phyloP scores from a whole-genome alignment of 2,888 invertebrate genomes.

The Halictus ligatus region DNA sequence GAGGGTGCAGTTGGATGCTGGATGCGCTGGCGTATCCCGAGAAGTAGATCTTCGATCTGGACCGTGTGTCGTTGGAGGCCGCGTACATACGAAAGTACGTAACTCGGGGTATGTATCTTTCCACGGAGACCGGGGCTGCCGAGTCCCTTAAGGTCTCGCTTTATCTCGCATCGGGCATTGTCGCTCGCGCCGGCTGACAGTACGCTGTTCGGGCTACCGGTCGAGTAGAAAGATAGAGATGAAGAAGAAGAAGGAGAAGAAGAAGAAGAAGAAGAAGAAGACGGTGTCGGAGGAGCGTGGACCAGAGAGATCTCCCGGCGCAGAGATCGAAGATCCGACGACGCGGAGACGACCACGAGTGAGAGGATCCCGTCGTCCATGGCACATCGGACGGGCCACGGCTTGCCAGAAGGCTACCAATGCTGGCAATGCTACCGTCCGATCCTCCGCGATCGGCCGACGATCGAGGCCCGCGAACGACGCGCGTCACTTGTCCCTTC shows the following conservation, averaged over 20 bases:
- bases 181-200: slow-evolving; percentile 83
- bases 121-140: slow-evolving; percentile 42
- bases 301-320: slow-evolving; percentile 45
- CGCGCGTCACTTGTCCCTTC: slow-evolving; percentile 75
- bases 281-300: slow-evolving; percentile 36
- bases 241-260: not conserved
- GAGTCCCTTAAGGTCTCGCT: slow-evolving; percentile 71
- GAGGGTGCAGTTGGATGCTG: slow-evolving; percentile 19
- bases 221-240: not conserved
- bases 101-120: slow-evolving; percentile 62
- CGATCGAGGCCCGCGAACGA: slow-evolving; percentile 53
- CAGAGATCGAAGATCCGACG: slow-evolving; percentile 63
- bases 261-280: slow-evolving; percentile 16
- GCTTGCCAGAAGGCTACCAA: slow-evolving; percentile 23
- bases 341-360: slow-evolving; percentile 24
- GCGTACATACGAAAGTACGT: slow-evolving; percentile 54
- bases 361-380: slow-evolving; percentile 27
- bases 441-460: slow-evolving; percentile 49
- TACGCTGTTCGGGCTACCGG: slow-evolving; percentile 68
- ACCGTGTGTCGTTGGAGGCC: slow-evolving; percentile 37
- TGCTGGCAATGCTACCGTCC: slow-evolving; percentile 24
- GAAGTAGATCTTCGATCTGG: slow-evolving; percentile 74
- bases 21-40: slow-evolving; percentile 48
- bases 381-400: slow-evolving; percentile 23
- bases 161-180: slow-evolving; percentile 83